A percentile compares a stretch with the other conserved stretches of the same genome.
Evolutionary conservation across 2,797 vertebrate genomes (phyloP).

Genomic region (Eupleurogrammus muticus): DNA sequence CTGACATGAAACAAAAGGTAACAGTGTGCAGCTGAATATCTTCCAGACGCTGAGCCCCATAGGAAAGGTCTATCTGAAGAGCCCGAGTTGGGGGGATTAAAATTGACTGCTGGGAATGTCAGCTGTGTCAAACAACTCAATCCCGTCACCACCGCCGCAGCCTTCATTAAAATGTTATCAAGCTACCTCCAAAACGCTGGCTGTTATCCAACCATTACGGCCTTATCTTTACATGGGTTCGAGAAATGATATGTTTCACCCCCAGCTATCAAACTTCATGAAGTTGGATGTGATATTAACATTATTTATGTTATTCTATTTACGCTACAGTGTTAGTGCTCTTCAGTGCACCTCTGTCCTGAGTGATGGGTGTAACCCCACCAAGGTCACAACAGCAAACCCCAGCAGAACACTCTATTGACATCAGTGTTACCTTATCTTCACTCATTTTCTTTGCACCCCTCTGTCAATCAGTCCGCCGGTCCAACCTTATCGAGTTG

Average conservation of each 20-base stretch:
- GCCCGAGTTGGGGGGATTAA: slow-evolving; percentile 68
- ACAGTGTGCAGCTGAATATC: slow-evolving; percentile 62
- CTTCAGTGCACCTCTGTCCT: slow-evolving; percentile 31
- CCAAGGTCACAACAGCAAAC: slow-evolving; percentile 5
- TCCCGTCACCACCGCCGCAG: slow-evolving; percentile 31
- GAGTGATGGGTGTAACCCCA: slow-evolving; percentile 42
- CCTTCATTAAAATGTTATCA: slow-evolving; percentile 62
- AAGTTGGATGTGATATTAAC: background rate
- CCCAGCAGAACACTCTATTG: slow-evolving; percentile 44
- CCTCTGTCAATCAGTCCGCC: slow-evolving; percentile 70
- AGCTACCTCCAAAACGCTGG: slow-evolving; percentile 36
- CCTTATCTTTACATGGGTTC: slow-evolving; percentile 8
- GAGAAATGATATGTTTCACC: slow-evolving; percentile 11
- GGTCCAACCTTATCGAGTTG: slow-evolving; percentile 75
- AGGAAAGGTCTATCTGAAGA: slow-evolving; percentile 51
- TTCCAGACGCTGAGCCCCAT: slow-evolving; percentile 35
- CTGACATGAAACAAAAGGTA: slow-evolving; percentile 55
- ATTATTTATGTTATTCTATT: background rate
- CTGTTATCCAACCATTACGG: slow-evolving; percentile 16
- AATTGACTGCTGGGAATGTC: slow-evolving; percentile 67
- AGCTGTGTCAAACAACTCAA: slow-evolving; percentile 60
- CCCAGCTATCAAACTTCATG: background rate
- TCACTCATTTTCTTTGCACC: slow-evolving; percentile 51
- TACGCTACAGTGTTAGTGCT: slow-evolving; percentile 23
- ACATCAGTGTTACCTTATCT: slow-evolving; percentile 67